phyloP scores from a whole-genome alignment of 2,797 vertebrate species.

The Chaetophractus vellerosus region DNA sequence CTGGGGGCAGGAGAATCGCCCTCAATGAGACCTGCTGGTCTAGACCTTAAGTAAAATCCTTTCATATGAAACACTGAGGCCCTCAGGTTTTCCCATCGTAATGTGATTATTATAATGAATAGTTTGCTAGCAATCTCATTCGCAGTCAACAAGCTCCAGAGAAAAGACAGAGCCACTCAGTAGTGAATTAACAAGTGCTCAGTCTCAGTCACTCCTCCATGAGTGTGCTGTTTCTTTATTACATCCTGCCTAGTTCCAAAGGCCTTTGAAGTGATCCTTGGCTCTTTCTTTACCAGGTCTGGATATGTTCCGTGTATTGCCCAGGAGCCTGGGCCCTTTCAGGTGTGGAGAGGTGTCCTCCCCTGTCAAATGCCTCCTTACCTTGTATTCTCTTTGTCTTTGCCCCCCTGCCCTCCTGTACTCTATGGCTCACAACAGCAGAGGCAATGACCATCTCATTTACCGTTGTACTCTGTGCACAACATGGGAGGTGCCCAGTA shows the following conservation, averaged over 20 bases:
- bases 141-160: constrained; percentile 53
- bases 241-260: background rate
- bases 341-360: background rate
- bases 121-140: constrained; percentile 75
- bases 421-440: background rate
- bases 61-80: background rate
- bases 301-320: background rate
- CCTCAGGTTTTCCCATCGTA: constrained; percentile 50
- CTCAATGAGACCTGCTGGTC: background rate
- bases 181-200: background rate
- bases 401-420: background rate
- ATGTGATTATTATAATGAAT: constrained; percentile 79
- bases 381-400: background rate
- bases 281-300: constrained; percentile 35
- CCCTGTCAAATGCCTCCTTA: background rate
- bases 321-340: background rate
- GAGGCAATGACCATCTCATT: background rate
- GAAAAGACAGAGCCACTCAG: constrained; percentile 60
- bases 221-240: background rate
- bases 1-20: background rate
- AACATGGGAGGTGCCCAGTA: background rate
- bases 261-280: background rate
- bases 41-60: constrained; percentile 37
- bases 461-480: background rate
- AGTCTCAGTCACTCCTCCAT: background rate